phyloP scores from a whole-genome alignment of 2,113 vertebrate species.

The Acinonyx jubatus region DNA sequence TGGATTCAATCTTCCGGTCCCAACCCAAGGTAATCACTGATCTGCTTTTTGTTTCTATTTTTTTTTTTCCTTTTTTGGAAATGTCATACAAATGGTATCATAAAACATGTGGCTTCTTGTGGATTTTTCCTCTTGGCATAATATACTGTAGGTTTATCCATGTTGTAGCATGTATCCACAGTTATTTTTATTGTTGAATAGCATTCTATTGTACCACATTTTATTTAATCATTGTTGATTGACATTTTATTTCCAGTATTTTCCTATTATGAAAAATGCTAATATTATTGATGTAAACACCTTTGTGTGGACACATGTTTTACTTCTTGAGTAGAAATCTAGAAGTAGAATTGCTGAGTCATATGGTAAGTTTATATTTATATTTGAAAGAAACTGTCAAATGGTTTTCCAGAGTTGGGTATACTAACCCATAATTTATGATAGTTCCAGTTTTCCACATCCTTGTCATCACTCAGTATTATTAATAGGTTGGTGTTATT shows the following conservation, averaged over 20 bases:
- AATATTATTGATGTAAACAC: not conserved
- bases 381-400: not conserved
- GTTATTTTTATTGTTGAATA: slow-evolving; percentile 15
- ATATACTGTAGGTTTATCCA: not conserved
- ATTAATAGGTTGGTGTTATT: not conserved
- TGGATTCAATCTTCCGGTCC: not conserved
- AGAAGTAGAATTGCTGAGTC: not conserved
- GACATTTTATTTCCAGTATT: not conserved
- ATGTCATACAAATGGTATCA: not conserved
- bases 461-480: not conserved
- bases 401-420: not conserved
- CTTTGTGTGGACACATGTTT: not conserved
- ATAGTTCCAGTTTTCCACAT: not conserved
- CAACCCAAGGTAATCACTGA: not conserved
- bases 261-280: not conserved
- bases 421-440: not conserved
- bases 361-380: not conserved
- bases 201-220: not conserved
- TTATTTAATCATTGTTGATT: not conserved
- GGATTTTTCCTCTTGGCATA: not conserved
- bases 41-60: not conserved
- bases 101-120: not conserved
- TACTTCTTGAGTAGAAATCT: not conserved
- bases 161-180: not conserved
- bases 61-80: not conserved